These are phyloP conservation scores for Chymomyza procnemis DNA, from an alignment of 2,888 invertebrate genomes.

Conservation along the genomic window DNA sequence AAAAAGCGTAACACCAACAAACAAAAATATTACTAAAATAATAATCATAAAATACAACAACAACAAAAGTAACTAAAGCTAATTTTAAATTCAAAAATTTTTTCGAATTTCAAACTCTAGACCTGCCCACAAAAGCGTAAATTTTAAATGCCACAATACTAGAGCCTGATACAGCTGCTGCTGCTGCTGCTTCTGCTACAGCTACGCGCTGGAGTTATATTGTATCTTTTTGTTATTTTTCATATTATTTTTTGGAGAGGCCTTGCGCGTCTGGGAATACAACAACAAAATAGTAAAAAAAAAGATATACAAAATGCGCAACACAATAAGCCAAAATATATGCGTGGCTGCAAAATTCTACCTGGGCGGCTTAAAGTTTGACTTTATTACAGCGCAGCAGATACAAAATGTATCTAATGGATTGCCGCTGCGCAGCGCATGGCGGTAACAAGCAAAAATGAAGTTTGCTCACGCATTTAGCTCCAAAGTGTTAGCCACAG, in stretches of 20 bases:
- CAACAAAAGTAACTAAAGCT: constrained; percentile 34
- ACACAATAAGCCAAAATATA: not conserved
- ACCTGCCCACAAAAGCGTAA: constrained; percentile 64
- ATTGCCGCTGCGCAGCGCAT: not conserved
- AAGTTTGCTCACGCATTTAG: not conserved
- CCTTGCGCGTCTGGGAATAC: not conserved
- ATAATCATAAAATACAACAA: constrained; percentile 21
- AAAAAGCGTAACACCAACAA: constrained; percentile 63
- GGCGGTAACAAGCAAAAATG: not conserved
- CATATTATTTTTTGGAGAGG: not conserved
- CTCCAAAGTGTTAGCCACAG: not conserved
- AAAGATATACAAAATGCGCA: not conserved
- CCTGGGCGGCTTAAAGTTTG: not conserved
- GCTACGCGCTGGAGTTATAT: no score
- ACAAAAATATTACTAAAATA: not conserved
- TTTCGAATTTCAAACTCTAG: not conserved
- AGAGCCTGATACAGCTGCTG: not conserved
- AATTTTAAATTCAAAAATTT: constrained; percentile 31
- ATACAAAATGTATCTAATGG: not conserved
- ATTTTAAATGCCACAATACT: constrained; percentile 25
- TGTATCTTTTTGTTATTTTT: not conserved
- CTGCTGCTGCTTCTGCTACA: no score
- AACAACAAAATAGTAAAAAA: constrained; percentile 4
- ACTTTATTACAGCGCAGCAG: not conserved
- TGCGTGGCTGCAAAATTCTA: constrained; percentile 6